A percentile compares a stretch with the other conserved stretches of the same genome.
phyloP scores from a whole-genome alignment of 2,113 vertebrate genomes.

The Microtus pennsylvanicus region DNA sequence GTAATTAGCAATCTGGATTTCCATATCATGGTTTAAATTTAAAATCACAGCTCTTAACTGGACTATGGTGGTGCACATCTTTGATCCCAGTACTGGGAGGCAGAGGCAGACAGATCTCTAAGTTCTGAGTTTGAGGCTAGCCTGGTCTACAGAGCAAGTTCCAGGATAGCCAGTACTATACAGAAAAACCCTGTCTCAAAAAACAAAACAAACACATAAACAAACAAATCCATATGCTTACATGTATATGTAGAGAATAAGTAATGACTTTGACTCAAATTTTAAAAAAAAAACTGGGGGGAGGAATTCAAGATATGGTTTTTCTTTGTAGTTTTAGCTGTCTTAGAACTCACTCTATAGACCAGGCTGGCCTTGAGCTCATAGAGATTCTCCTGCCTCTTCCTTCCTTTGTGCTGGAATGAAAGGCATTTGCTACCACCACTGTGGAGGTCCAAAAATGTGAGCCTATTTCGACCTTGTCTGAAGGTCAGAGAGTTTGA shows the following conservation, averaged over 20 bases:
- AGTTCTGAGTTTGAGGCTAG: neutral
- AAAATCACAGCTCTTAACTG: neutral
- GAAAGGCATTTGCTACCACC: neutral
- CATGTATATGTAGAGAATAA: conserved; percentile 28
- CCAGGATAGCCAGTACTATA: neutral
- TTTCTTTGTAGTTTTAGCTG: neutral
- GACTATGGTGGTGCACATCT: neutral
- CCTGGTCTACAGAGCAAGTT: neutral
- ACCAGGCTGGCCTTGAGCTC: neutral
- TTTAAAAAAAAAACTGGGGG: too few relatives aligned
- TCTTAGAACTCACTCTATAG: neutral
- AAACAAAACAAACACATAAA: neutral
- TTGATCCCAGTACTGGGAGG: neutral
- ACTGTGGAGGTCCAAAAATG: too few relatives aligned
- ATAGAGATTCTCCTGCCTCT: neutral
- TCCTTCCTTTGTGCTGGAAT: neutral
- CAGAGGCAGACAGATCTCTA: neutral
- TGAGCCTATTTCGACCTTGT: too few relatives aligned
- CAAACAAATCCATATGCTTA: neutral
- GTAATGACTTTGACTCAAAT: neutral
- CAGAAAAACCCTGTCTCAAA: neutral
- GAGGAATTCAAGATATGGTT: neutral
- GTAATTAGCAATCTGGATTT: neutral
- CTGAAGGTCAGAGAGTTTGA: too few relatives aligned
- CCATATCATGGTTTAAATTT: neutral